These are phyloP conservation scores for Sebastes oblongus DNA, from an alignment of 2,797 vertebrate genomes.

Conservation along the genomic window DNA sequence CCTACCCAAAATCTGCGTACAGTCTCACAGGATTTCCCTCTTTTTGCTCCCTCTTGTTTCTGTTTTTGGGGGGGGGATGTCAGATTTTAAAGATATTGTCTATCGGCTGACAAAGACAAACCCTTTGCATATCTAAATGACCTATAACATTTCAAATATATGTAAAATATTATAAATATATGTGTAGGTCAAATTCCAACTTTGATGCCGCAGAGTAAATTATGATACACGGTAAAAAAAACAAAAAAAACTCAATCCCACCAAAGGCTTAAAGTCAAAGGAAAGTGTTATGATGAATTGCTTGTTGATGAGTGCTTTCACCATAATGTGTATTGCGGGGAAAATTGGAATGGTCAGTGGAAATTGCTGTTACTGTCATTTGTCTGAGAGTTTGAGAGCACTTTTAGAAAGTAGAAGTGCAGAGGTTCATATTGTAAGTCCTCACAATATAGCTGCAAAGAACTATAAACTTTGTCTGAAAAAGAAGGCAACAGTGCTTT, in stretches of 20 bases:
- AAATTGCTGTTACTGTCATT: constrained; percentile 43
- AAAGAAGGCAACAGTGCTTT: not conserved
- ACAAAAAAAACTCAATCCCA: not conserved
- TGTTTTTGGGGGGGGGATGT: not conserved
- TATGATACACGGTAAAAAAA: not conserved
- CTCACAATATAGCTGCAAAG: not conserved
- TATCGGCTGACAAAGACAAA: not conserved
- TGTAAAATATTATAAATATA: not conserved
- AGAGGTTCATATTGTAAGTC: constrained; percentile 11
- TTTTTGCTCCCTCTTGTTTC: not conserved
- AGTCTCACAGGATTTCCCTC: too few relatives aligned
- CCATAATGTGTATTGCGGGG: constrained; percentile 2
- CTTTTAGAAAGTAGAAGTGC: constrained; percentile 10
- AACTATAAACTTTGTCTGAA: not conserved
- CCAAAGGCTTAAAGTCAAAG: constrained; percentile 9
- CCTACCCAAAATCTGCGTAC: too few relatives aligned
- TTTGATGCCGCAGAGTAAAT: not conserved
- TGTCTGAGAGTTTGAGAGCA: constrained; percentile 27
- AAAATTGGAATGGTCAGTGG: constrained; percentile 25
- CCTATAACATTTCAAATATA: not conserved
- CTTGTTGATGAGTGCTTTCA: constrained; percentile 21
- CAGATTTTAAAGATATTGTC: too few relatives aligned
- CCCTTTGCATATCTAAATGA: not conserved
- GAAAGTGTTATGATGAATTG: not conserved
- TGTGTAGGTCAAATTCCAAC: not conserved